These are phyloP conservation scores for Agapornis roseicollis DNA, from an alignment of 2,113 vertebrate species.

Conservation along the genomic window DNA sequence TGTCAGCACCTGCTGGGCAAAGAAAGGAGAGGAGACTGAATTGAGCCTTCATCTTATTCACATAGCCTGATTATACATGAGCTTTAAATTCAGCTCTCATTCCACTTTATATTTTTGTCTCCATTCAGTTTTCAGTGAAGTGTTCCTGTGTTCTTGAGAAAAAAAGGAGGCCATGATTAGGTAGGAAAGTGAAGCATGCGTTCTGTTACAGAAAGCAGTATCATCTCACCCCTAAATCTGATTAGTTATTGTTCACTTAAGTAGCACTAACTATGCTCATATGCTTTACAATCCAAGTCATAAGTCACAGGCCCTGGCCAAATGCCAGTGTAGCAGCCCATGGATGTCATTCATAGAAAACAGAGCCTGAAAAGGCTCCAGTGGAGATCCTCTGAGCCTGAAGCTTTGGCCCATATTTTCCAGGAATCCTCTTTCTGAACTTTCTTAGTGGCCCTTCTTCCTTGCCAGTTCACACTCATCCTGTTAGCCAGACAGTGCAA, in stretches of 20 bases:
- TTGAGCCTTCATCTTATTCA: neutral
- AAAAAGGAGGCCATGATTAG: conserved; percentile 1
- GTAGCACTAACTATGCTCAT: neutral
- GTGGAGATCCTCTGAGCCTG: neutral
- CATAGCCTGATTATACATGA: neutral
- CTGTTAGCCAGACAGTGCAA: neutral
- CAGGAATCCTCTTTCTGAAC: neutral
- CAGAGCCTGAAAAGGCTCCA: neutral
- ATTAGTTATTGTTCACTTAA: conserved; percentile 39
- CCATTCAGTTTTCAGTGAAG: neutral
- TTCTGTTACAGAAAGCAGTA: neutral
- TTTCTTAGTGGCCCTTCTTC: neutral
- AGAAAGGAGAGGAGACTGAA: neutral
- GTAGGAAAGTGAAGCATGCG: neutral
- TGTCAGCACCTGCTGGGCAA: neutral
- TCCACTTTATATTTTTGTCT: neutral
- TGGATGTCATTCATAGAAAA: neutral
- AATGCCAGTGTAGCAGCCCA: neutral
- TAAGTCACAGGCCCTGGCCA: neutral
- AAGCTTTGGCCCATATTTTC: neutral
- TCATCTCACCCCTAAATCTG: neutral
- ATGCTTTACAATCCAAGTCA: neutral
- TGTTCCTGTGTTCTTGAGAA: conserved; percentile 17
- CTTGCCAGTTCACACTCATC: neutral
- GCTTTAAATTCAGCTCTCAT: neutral